Conservation (phyloP, 92 coral and sea anemone genomes). For the Parazoanthus swiftii region DNA sequence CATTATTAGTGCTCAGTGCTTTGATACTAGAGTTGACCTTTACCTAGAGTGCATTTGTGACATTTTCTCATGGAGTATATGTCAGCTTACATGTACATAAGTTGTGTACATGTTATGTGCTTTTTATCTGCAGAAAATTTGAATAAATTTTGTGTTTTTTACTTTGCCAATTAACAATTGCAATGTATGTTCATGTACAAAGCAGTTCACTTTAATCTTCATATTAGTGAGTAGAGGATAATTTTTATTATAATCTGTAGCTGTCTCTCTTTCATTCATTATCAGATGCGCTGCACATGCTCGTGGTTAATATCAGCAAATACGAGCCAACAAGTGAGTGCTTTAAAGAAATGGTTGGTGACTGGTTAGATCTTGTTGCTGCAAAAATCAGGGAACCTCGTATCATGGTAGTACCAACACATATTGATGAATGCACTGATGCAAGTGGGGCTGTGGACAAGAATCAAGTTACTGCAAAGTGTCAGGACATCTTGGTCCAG, state of each 20-base stretch:
- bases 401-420: conserved; percentile 89
- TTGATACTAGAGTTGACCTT: too few species aligned
- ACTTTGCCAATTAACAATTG: too few species aligned
- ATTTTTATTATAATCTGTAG: neutral
- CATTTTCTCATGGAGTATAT: too few species aligned
- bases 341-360: conserved; percentile 73
- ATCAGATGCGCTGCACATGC: conserved; percentile 80
- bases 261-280: neutral
- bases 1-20: too few species aligned
- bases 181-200: too few species aligned
- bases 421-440: conserved; percentile 64
- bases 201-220: too few species aligned
- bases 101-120: too few species aligned
- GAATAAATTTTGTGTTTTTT: too few species aligned
- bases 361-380: conserved; percentile 85
- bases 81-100: too few species aligned
- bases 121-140: too few species aligned
- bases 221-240: too few species aligned
- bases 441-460: conserved; percentile 22
- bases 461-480: conserved; percentile 45
- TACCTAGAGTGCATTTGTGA: too few species aligned
- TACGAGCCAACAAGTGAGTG: conserved; percentile 55
- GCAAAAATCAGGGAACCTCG: conserved; percentile 78
- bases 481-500: conserved; percentile 68
- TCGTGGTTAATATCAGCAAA: conserved; percentile 72